Percentiles rank a stretch among this genome's conserved stretches.
These are phyloP conservation scores for Siphlonurus alternatus DNA, from an alignment of 2,888 invertebrate species.

Conservation along the genomic window DNA sequence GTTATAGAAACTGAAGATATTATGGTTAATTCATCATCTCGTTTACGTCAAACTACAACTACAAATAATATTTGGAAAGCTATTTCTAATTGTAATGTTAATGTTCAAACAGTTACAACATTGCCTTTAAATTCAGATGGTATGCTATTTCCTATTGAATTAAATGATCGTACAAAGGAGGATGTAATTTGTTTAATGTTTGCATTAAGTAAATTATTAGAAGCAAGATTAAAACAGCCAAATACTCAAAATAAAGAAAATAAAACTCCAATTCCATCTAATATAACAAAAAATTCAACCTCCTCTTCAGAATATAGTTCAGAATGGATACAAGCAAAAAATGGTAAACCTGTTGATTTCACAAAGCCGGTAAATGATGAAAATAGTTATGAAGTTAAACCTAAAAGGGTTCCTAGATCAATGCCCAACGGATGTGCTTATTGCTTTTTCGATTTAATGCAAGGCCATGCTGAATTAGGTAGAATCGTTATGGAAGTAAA, in stretches of 20 bases:
- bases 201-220: not conserved
- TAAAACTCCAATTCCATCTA: too few relatives aligned
- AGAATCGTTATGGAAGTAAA: slow-evolving; percentile 13
- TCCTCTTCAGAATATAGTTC: too few relatives aligned
- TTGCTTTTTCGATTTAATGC: slow-evolving; percentile 13
- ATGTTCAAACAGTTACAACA: too few relatives aligned
- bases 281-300: too few relatives aligned
- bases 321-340: too few relatives aligned
- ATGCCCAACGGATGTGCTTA: slow-evolving; percentile 6
- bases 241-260: too few relatives aligned
- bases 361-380: too few relatives aligned
- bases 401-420: not conserved
- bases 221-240: too few relatives aligned
- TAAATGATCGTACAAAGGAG: not conserved
- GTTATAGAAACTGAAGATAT: not conserved
- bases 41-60: not conserved
- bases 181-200: not conserved
- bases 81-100: not conserved
- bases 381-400: too few relatives aligned
- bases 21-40: not conserved
- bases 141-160: too few relatives aligned
- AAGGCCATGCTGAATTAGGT: slow-evolving; percentile 11
- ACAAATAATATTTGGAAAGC: not conserved
- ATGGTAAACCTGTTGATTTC: too few relatives aligned
- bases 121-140: too few relatives aligned